Conservation (phyloP, 2,797 vertebrate genomes). For the Amblyopsis hoosieri region DNA sequence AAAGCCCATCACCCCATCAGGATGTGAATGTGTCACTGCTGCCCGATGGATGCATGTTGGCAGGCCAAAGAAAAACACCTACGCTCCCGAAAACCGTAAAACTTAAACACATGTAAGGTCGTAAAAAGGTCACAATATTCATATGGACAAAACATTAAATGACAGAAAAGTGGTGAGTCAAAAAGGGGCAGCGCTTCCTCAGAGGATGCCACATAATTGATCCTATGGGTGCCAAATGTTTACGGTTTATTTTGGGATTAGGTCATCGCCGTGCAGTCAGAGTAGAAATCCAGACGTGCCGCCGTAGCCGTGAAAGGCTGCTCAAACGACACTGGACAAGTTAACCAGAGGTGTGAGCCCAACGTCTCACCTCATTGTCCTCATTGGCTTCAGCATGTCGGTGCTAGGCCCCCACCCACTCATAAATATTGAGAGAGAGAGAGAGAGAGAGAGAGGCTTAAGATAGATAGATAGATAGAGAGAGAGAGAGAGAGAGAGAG, state of each 20-base stretch:
- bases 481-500: background rate
- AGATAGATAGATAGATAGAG: background rate
- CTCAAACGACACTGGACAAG: conserved; percentile 42
- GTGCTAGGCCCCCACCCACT: conserved; percentile 16
- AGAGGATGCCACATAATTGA: conserved; percentile 2
- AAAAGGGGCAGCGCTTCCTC: no score
- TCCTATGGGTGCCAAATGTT: conserved; percentile 26
- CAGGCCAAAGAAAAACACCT: no score
- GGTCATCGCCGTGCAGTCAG: conserved; percentile 31
- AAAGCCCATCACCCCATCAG: background rate
- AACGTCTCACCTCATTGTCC: conserved; percentile 62
- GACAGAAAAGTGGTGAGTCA: no score
- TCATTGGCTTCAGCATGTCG: conserved; percentile 38
- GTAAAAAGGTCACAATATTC: no score
- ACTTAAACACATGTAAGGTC: no score
- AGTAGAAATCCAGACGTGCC: conserved; percentile 47
- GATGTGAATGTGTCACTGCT: no score
- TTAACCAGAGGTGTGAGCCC: conserved; percentile 45
- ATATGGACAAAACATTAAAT: no score
- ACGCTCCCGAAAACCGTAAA: no score
- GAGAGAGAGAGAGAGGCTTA: background rate
- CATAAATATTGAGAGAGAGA: conserved; percentile 31
- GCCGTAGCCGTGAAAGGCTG: conserved; percentile 28
- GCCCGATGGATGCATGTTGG: no score
- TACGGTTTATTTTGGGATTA: conserved; percentile 35